Base-by-base conservation (phyloP, 2,888 invertebrate genomes). In the Drosophila rellima region DNA sequence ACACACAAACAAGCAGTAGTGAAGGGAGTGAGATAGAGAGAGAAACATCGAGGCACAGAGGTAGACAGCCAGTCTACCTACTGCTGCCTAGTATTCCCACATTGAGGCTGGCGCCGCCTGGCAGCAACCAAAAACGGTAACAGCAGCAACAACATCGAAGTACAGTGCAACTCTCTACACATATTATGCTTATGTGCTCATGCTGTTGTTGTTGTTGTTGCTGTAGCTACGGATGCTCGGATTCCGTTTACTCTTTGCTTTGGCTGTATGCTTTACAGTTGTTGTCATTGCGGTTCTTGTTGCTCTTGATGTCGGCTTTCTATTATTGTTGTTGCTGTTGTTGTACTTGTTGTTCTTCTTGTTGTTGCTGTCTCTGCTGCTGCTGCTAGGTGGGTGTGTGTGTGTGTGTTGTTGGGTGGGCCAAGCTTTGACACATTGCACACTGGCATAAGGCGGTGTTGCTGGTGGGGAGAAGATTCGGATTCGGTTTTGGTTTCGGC, bases 11-110 rank as follows among this genome's bases (percentile, higher is more conserved):
- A 62, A 8, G 6, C 11, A 64, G 6, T 20, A 4, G 23, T 4
- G 7, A 18, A 18, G 40, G 18, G 40, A 40, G 8, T 56, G 42
- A 40, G 40, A 13, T 6, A 60, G 35, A 11, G 13, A 40, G 18
- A 40, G 8, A 56, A 10, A 48, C 39, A 63, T 33, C 64, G 42
- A 39, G 45, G 54, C 57, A 69, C 45, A 69, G 85, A 84, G 79
- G 88, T 82, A 85, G 85, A 89, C 89, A 76, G 65, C 48, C 66
- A 74, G 89, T 81, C 89, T 89, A 89, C 85, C 88, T 85, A 76
- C 50, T 70, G 26, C 29, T 55, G 62, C 73, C 80, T 62, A 83
- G 73, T 69, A 70, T 79, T 86, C 65, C 67, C 88, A 71, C 78
- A 84, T 75, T 83, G 88, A 74, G 59, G 71, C 57, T 73, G 73